These are phyloP conservation scores for Neolamprologus toae DNA, from an alignment of 2,113 vertebrate species.

Conservation along the genomic window DNA sequence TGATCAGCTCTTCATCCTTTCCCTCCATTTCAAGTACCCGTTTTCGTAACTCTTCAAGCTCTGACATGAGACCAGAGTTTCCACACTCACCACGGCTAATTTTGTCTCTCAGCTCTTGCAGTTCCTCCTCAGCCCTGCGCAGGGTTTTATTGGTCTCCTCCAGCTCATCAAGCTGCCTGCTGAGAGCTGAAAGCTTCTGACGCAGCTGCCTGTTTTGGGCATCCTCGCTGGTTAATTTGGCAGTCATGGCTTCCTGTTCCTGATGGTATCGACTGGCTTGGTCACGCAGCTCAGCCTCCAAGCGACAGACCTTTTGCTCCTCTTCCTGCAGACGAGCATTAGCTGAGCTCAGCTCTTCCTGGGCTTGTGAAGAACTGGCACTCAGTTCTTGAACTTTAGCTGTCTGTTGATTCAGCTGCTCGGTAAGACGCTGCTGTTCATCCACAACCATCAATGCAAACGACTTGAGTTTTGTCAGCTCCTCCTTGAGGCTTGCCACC, in stretches of 20 bases:
- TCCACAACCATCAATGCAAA: constrained; percentile 95
- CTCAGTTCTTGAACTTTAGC: constrained; percentile 82
- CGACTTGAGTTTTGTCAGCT: constrained; percentile 90
- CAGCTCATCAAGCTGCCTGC: constrained; percentile 87
- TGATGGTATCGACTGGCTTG: constrained; percentile 74
- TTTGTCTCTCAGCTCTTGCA: constrained; percentile 90
- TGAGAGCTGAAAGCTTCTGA: constrained; percentile 85
- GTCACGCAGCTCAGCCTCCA: constrained; percentile 79
- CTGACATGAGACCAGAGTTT: constrained; percentile 79
- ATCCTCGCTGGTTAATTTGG: constrained; percentile 90
- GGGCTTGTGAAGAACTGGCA: constrained; percentile 70
- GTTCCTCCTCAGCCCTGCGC: constrained; percentile 87
- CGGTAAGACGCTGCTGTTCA: constrained; percentile 87
- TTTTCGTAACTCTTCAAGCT: constrained; percentile 90
- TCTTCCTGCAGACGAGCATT: constrained; percentile 80
- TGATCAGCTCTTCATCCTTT: constrained; percentile 92
- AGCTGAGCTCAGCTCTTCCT: constrained; percentile 77
- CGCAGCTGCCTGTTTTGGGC: constrained; percentile 87
- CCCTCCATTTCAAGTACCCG: constrained; percentile 94
- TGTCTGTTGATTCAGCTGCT: constrained; percentile 81
- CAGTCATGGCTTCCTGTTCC: constrained; percentile 85
- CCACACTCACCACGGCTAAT: constrained; percentile 85
- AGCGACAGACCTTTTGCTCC: constrained; percentile 77
- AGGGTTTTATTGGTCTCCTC: constrained; percentile 93
- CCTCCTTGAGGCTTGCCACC: constrained; percentile 80